Evolutionary conservation across 2,797 vertebrate genomes (phyloP), one percentile per base, ranked within the genome.

Genomic region (Gallinago solitaria): DNA sequence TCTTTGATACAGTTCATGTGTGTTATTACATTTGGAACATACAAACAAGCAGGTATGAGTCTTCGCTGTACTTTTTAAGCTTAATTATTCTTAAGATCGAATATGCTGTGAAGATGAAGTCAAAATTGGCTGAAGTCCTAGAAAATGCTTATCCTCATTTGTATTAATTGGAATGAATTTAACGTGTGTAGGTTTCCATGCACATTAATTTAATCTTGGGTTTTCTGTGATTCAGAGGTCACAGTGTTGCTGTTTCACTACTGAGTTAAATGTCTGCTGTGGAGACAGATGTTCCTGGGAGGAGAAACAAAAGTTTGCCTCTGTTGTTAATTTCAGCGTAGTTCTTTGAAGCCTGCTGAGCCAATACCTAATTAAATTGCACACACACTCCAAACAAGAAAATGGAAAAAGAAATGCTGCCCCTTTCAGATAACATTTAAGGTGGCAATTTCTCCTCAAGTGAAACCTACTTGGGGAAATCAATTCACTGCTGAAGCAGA

Each of bases 401-500:
- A 93, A 82, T 37, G 69, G 84, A 74, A 68, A 68, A 86, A 79
- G 63, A 82, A 82, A 82, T 60, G 45, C 83, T 86, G 45, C 37
- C 94, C 28, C 87, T 87, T 82, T 43, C 83, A 94, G 83, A 95
- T 91, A 94, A 76, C 67, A 30, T 86, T 93, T 88, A 73, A 94
- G 69, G 81, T 89, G 81, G 90, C 37, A 2, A 64, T 84, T 95
- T 94, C 51, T 88, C 50, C 74, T 88, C 43, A 37, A 87, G 18
- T 57, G 53, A 91, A 76, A 64, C 83, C 70, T 93, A 24, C 85
- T 87, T 81, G 68, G 87, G 93, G 91, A 93, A 96, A 91, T 91
- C 77, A 94, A 87, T 89, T 95, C 80, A 76, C 33, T 79, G 65
- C 35, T 83, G 80, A 93, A 78, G 37, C 51, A 94, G 82, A 94